A percentile compares a stretch with the other conserved stretches of the same genome.
Evolutionary conservation across 2,113 vertebrate genomes (phyloP).

Genomic region (Menura novaehollandiae): DNA sequence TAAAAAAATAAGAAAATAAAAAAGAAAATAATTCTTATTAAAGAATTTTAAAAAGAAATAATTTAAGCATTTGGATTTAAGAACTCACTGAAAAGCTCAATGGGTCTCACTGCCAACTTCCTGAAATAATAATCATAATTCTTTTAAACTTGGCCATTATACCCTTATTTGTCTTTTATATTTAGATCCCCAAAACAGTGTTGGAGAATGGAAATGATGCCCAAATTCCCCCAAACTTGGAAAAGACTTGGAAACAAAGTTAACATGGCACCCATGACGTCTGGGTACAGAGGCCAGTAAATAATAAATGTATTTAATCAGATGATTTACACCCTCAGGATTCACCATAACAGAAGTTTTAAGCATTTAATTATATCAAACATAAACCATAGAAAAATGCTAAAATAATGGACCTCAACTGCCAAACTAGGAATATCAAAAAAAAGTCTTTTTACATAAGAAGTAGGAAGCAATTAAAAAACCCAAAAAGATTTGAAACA

Average conservation of each 20-base stretch:
- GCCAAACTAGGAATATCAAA: neutral
- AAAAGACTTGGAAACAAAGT: neutral
- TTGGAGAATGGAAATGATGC: neutral
- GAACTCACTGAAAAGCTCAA: neutral
- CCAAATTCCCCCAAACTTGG: neutral
- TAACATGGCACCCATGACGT: neutral
- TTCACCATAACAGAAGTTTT: neutral
- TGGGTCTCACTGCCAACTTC: neutral
- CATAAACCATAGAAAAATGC: fast-evolving
- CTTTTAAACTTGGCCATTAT: neutral
- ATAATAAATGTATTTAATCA: neutral
- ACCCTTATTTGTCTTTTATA: neutral
- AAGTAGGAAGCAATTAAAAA: neutral
- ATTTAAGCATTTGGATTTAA: neutral
- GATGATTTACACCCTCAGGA: neutral
- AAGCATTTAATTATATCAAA: neutral
- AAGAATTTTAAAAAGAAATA: neutral
- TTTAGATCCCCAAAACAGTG: neutral
- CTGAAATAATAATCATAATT: neutral
- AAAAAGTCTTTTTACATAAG: neutral
- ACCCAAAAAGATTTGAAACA: neutral
- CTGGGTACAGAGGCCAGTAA: neutral
- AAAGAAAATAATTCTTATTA: neutral
- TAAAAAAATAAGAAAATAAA: neutral
- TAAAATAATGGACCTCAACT: neutral